Evolutionary conservation across 2,888 invertebrate genomes (phyloP), one percentile per base, ranked within the genome.

Genomic region (Sphecodes monilicornis): DNA sequence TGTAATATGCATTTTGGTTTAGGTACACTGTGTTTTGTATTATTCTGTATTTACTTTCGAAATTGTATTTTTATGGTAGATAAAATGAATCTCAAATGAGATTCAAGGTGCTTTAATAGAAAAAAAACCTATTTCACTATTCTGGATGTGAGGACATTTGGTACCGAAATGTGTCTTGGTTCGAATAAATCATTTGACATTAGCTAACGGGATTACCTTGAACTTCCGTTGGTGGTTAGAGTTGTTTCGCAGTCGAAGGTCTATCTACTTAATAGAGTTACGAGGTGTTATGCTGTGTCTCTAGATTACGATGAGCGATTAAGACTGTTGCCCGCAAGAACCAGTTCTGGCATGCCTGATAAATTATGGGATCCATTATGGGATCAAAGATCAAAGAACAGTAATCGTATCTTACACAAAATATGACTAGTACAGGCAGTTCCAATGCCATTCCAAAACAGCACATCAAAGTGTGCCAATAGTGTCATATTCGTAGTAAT

Each of bases 271-370:
- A 11, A n/a, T 1, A n/a, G 54, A 54, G 54, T 54, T 11, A 54
- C 54, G n/a, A 54, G 54, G 54, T 22, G 50, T n/a, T 54, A 54
- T n/a, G 10, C 54, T 54, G 11, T 54, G 11, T n/a, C 54, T 54
- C 54, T 54, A 54, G 54, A 54, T 54, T 54, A 54, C n/a, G n/a
- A 11, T 54, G 54, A 54, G 54, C 54, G 54, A 54, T 54, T 54
- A n/a, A n/a, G n/a, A 11, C n/a, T n/a, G 3, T 0, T 54, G 11
- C 3, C 54, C n/a, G n/a, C 54, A 54, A 54, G 54, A 54, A 54
- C 54, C 54, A 54, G 54, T 54, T n/a, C 11, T 54, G n/a, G 0
- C 3, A n/a, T 54, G 54, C n/a, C 3, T n/a, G 54, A n/a, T n/a
- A n/a, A n/a, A n/a, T n/a, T n/a, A n/a, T n/a, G n/a, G n/a, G n/a